Evolutionary conservation across 1,140 invertebrate genomes (phyloP), one percentile per base, ranked within the genome.

Genomic region (Ephestia elutella): DNA sequence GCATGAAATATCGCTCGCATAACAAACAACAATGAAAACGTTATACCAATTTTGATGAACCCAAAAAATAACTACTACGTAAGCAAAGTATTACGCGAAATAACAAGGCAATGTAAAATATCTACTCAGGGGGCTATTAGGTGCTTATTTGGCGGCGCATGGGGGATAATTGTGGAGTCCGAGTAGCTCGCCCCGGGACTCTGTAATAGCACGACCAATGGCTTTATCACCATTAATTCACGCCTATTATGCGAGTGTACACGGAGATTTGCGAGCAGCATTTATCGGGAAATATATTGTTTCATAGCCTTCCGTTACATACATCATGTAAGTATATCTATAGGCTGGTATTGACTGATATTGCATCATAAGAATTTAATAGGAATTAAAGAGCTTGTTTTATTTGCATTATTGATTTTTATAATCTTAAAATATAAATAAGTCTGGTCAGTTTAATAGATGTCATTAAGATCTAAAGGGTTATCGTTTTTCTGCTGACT

Each of bases 151-250:
- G 66, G 53, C 56, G 54, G 61, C 54, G 65, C 21, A 51, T 59
- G 54, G 68, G 62, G 68, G 56, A 67, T 70, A 67, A 70, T 70
- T 67, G 58, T 53, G 65, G 49, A 38, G 62, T 64, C 15, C 13
- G 66, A 66, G 11, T 20, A 25, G 49, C 49, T 17, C 32, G 54
- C 60, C 51, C 51, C 28, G 63, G 30, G 49, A 54, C 19, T 8
- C 19, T 3, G 50, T 53, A 53, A 53, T 53, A 53, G 50, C 50
- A 7, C 50, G 9, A 15, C 38, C 38, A 44, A 15, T 44, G 38
- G 38, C 38, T 44, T 44, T 44, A 44, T 44, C 38, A 44, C 38
- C 38, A 44, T 44, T 44, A 44, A 44, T 44, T 44, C 10, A 15
- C 38, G 13, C 38, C 13, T 17, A 44, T 44, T 44, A 44, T 44